Base-by-base conservation (phyloP, 2,888 invertebrate genomes). In the Drosophila fulvimacula region DNA sequence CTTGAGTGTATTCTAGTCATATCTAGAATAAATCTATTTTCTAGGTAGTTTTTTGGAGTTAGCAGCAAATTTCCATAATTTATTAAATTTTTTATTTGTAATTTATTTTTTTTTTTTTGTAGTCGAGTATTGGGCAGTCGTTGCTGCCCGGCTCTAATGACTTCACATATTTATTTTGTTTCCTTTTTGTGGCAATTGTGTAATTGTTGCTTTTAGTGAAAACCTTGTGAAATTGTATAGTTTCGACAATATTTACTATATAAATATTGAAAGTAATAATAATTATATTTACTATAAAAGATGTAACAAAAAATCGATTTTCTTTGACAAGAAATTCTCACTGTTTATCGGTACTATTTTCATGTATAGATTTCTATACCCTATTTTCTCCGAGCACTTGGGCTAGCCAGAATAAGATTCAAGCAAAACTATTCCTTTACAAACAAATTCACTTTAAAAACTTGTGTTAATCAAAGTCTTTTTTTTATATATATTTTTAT, bases 131-230 rank as follows among this genome's bases (percentile, higher is more conserved):
- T 17, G 1, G 3, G 11, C 3, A 30, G 46, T 30, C 30, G 30
- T 48, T 30, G 11, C 30, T 6, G 17, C 17, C 3, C 30, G 6
- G 3, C 30, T 48, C 17, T 11, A 3, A 5, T 17, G 27, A 30
- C 5, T 11, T 30, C 7, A 30, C 6, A 17, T 30, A 6, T 30
- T 64, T 76, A 59, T 76, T 64, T 76, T 62, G 17, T 51, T 38
- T 62, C 53, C 17, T 5, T 34, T 51, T 21, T 48, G 24, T 49
- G 34, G 24, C 24, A 24, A 69, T 84, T 84, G 76, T 78, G 87
- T 64, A 83, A 79, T 76, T 79, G 68, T 81, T 64, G 46, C 38
- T 53, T 60, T 49, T 36, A 21, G 48, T 13, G 42, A 55, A 41
- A 30, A 55, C 27, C 38, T 27, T 51, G 49, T 51, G 30, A 19